Conservation (phyloP, 1,140 invertebrate species). For the Pogonomyrmex californicus region DNA sequence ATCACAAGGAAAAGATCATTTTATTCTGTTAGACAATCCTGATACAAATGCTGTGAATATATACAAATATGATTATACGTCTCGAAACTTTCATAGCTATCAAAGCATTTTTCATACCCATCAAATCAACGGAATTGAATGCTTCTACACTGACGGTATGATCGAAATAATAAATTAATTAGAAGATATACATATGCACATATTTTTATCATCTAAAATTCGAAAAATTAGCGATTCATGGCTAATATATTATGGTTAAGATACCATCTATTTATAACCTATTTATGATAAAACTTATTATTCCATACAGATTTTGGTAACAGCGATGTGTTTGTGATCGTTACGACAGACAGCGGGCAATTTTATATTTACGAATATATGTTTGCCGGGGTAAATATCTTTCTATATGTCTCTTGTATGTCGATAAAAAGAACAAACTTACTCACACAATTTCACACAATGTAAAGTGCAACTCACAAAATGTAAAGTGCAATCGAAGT, state of each 20-base stretch:
- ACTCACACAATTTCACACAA: background rate
- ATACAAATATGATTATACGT: conserved; percentile 69
- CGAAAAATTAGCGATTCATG: conserved; percentile 14
- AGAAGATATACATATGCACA: background rate
- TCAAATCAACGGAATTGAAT: conserved; percentile 67
- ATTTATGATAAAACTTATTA: conserved; percentile 4
- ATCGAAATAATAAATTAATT: conserved; percentile 10
- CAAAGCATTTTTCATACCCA: conserved; percentile 76
- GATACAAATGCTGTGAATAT: conserved; percentile 75
- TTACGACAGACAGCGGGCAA: conserved; percentile 73
- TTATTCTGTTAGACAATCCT: conserved; percentile 77
- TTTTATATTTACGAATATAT: conserved; percentile 80
- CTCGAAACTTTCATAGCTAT: conserved; percentile 76
- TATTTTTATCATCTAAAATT: background rate
- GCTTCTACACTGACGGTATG: conserved; percentile 76
- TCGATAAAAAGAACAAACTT: background rate
- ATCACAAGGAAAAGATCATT: conserved; percentile 62
- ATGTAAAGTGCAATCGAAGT: background rate
- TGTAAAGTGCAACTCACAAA: background rate
- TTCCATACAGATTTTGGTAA: conserved; percentile 66
- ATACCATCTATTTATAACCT: conserved; percentile 16
- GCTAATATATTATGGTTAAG: background rate
- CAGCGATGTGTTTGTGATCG: conserved; percentile 72
- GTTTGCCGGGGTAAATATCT: conserved; percentile 70
- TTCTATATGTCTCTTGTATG: background rate